These are phyloP conservation scores for Uria lomvia DNA, from an alignment of 2,113 vertebrate species.

Conservation along the genomic window DNA sequence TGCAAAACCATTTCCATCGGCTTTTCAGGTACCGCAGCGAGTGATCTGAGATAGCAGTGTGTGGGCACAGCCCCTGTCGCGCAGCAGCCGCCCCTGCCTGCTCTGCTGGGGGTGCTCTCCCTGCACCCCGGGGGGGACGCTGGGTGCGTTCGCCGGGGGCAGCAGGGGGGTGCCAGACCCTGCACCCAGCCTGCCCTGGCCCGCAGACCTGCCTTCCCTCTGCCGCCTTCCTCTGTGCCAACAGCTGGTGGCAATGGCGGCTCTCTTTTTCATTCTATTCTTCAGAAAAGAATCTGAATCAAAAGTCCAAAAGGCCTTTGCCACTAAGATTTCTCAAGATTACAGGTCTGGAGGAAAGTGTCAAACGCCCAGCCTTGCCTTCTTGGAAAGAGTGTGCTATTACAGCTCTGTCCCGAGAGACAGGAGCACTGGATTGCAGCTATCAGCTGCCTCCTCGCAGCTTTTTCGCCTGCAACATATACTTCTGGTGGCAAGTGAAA, in stretches of 20 bases:
- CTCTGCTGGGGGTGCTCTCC: not conserved
- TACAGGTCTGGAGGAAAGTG: not conserved
- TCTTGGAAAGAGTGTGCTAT: not conserved
- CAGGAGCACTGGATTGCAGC: not conserved
- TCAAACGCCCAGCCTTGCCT: accelerated
- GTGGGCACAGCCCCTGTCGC: accelerated
- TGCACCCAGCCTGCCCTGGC: no score
- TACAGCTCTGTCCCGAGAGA: not conserved
- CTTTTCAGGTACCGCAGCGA: not conserved
- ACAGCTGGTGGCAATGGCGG: not conserved
- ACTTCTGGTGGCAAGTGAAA: not conserved
- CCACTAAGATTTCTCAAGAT: not conserved
- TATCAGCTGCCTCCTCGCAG: not conserved
- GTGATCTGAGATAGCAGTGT: accelerated
- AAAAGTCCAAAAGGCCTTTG: not conserved
- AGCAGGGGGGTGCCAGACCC: no score
- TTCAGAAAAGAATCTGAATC: not conserved
- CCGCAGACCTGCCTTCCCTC: not conserved
- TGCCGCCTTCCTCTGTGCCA: not conserved
- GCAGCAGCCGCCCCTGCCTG: not conserved
- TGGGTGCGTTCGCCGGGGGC: not conserved
- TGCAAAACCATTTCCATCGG: not conserved
- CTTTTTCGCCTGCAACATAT: not conserved
- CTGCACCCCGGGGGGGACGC: accelerated
- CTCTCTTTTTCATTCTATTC: not conserved